A percentile compares a stretch with the other conserved stretches of the same genome.
These are phyloP conservation scores for Pituophis catenifer DNA, from an alignment of 2,113 vertebrate species.

Conservation along the genomic window DNA sequence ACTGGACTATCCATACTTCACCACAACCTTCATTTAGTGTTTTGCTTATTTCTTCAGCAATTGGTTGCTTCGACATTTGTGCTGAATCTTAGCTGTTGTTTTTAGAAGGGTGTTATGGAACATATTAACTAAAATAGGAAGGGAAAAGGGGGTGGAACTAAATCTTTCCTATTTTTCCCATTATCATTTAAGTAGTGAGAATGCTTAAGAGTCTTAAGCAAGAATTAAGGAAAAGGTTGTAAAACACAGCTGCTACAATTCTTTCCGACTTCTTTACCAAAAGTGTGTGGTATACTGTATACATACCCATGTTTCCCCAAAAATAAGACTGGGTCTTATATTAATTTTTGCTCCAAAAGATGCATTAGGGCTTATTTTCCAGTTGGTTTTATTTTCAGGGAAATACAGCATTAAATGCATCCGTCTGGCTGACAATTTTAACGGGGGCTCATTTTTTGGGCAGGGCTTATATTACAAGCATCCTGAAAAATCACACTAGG, in stretches of 20 bases:
- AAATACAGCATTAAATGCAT: too few species aligned
- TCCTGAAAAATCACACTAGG: too few species aligned
- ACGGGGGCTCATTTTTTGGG: too few species aligned
- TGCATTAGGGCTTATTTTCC: too few species aligned
- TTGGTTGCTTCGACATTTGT: not conserved
- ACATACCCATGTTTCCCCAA: not conserved
- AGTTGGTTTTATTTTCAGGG: too few species aligned
- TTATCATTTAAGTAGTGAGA: not conserved
- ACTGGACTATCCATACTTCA: not conserved
- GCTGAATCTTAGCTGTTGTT: not conserved
- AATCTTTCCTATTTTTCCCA: not conserved
- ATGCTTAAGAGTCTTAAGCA: not conserved
- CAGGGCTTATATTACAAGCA: too few species aligned
- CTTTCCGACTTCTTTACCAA: not conserved
- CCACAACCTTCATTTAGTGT: not conserved
- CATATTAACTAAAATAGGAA: not conserved
- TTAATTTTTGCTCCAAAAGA: too few species aligned
- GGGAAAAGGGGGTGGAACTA: not conserved
- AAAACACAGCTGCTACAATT: not conserved
- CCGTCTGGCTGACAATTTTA: too few species aligned
- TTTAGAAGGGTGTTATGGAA: not conserved
- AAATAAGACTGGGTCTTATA: too few species aligned
- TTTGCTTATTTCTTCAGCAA: not conserved
- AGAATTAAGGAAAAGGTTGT: not conserved
- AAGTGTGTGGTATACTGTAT: not conserved